Evolutionary conservation across 2,888 invertebrate genomes (phyloP).

Genomic region (Lottia gigantea): DNA sequence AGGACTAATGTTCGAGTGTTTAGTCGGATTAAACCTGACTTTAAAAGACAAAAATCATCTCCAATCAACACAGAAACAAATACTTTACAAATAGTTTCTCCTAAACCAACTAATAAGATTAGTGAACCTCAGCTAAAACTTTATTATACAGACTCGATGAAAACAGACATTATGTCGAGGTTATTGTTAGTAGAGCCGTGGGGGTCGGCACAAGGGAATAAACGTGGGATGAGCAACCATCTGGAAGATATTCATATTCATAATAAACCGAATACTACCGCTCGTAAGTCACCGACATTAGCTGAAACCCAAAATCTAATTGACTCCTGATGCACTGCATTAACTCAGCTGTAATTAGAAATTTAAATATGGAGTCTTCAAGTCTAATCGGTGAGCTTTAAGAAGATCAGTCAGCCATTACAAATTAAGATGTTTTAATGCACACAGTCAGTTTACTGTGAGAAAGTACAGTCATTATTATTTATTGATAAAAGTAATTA

Average conservation of each 20-base stretch:
- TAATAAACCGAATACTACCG: background rate
- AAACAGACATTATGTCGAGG: background rate
- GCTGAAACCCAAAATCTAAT: background rate
- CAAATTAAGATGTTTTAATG: no score
- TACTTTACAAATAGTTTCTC: slow-evolving; percentile 16
- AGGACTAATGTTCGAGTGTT: slow-evolving; percentile 17
- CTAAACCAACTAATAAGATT: slow-evolving; percentile 12
- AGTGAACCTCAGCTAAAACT: background rate
- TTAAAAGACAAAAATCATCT: slow-evolving; percentile 14
- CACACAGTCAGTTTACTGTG: no score
- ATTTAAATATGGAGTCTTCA: background rate
- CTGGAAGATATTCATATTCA: slow-evolving; percentile 5
- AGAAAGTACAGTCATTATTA: no score
- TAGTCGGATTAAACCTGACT: slow-evolving; percentile 9
- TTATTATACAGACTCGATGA: background rate
- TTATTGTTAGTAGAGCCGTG: background rate
- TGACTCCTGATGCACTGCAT: background rate
- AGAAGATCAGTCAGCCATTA: no score
- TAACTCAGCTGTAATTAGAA: background rate
- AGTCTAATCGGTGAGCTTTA: no score
- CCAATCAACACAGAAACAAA: slow-evolving; percentile 12
- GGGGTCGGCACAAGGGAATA: background rate
- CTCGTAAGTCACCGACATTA: background rate
- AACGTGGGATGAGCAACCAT: slow-evolving; percentile 1
- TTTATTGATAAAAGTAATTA: no score